phyloP scores from a whole-genome alignment of 1,140 invertebrate species.

The Pteromalus puparum region DNA sequence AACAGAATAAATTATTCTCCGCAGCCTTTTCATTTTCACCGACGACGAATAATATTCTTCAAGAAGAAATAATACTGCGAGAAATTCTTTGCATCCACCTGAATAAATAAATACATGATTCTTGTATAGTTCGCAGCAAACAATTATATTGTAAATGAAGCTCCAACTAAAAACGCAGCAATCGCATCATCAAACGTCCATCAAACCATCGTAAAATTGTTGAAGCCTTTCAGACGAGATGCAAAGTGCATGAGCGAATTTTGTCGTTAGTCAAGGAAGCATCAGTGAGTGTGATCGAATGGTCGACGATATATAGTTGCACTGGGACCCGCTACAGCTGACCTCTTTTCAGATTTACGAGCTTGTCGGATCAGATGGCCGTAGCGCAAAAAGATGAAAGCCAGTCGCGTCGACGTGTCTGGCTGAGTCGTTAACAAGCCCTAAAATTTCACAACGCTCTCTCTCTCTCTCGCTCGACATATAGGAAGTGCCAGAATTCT shows the following conservation, averaged over 20 bases:
- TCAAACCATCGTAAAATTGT: neutral
- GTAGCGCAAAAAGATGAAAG: slow-evolving; percentile 7
- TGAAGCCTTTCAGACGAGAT: neutral
- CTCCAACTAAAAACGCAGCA: no score
- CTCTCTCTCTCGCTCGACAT: neutral
- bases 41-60: neutral
- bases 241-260: neutral
- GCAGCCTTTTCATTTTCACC: neutral
- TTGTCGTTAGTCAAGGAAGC: neutral
- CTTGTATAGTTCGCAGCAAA: no score
- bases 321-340: neutral
- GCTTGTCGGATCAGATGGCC: slow-evolving; percentile 30
- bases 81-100: no score
- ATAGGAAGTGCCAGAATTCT: neutral
- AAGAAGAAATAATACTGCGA: no score
- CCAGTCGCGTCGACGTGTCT: slow-evolving; percentile 13
- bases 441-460: neutral
- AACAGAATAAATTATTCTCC: neutral
- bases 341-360: slow-evolving; percentile 41
- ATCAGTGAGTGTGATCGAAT: neutral
- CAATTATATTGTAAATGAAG: no score
- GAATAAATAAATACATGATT: no score
- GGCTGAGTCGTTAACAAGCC: slow-evolving; percentile 5
- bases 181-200: neutral
- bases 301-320: neutral